phyloP scores from a whole-genome alignment of 2,888 invertebrate genomes.

The Sesamia inferens region DNA sequence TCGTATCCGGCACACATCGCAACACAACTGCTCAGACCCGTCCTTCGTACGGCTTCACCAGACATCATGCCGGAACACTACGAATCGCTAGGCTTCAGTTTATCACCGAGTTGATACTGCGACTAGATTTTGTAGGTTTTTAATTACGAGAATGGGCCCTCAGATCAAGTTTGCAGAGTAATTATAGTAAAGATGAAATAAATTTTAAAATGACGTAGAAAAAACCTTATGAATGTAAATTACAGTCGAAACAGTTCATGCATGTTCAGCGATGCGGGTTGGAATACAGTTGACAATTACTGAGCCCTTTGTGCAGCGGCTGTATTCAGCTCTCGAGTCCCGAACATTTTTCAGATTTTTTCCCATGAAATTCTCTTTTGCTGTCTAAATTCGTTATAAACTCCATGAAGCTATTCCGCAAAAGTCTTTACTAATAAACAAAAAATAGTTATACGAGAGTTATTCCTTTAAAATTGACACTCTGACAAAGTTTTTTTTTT shows the following conservation, averaged over 20 bases:
- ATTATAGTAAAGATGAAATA: background rate
- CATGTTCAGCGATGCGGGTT: background rate
- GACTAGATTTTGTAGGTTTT: too few relatives aligned
- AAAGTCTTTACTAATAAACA: background rate
- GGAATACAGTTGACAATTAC: background rate
- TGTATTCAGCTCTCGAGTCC: background rate
- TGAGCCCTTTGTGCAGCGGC: background rate
- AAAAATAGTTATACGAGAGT: background rate
- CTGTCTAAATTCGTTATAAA: background rate
- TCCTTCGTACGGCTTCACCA: too few relatives aligned
- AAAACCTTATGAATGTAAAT: background rate
- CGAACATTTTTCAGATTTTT: background rate
- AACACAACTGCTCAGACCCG: too few relatives aligned
- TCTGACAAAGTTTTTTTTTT: background rate
- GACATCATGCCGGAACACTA: too few relatives aligned
- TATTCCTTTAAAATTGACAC: too few relatives aligned
- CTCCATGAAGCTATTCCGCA: background rate
- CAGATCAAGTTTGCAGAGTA: background rate
- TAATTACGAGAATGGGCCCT: too few relatives aligned
- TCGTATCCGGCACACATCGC: too few relatives aligned
- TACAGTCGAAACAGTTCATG: background rate
- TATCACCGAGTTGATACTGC: too few relatives aligned
- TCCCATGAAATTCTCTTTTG: background rate
- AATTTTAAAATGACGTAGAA: background rate
- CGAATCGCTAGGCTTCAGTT: too few relatives aligned